Evolutionary conservation across 2,113 vertebrate species (phyloP), one percentile per base, ranked within the genome.

Genomic region (Caracal caracal): DNA sequence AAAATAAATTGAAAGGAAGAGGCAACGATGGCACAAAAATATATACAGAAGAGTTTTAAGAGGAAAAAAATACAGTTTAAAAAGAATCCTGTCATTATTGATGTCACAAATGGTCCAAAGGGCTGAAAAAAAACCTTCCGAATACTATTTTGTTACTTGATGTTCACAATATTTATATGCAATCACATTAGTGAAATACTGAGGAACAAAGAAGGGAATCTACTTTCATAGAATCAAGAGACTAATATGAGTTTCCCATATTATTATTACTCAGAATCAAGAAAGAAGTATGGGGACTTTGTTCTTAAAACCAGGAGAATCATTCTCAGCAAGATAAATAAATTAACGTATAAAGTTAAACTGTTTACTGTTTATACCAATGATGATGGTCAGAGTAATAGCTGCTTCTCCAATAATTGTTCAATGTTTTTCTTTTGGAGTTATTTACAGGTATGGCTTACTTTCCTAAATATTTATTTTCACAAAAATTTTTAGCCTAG

Each of bases 391-490:
- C 73, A 93, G 51, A 88, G 33, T 65, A 94, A 96, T 88, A 65
- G 26, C 16, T 89, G 10, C 53, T 70, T 92, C 80, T 84, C 56
- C 11, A 83, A 28, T 84, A 79, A 78, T 65, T 96, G 33, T 73
- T 96, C 73, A 93, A 35, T 79, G 12, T 47, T 75, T 93, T 81
- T 78, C 37, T 66, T 26, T 91, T 19, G 30, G 6, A 15, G 85
- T 90, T 95, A 90, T 88, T 94, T 92, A 88, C 22, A 95, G 61
- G 81, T 91, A 51, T 95, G 4, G 5, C 89, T 96, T 90, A 40
- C 35, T 79, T 95, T 84, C 22, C 65, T 87, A 88, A 83, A 71
- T 82, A 71, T 51, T 88, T 88, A 84, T 95, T 96, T 96, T 92
- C 47, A 88, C 43, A 79, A 66, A 95, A 85, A 90, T 70, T 51